Evolutionary conservation across 2,888 invertebrate species (phyloP).

Genomic region (Apodemia mormo): DNA sequence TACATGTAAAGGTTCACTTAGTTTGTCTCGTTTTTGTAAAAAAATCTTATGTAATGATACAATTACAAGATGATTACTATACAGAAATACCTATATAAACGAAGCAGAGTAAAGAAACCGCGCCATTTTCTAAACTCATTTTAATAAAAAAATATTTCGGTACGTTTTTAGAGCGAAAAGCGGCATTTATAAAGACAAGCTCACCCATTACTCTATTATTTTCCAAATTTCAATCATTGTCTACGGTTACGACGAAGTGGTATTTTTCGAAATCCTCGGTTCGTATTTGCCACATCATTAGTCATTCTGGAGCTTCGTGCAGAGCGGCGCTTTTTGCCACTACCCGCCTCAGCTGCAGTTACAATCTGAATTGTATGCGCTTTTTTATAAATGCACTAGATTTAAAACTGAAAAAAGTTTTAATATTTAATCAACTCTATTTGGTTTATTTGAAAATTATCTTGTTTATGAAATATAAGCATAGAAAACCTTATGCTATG

Average conservation of each 20-base stretch:
- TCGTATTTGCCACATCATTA: slow-evolving; percentile 60
- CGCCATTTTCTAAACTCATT: no score
- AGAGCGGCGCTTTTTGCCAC: slow-evolving; percentile 62
- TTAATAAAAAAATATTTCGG: background rate
- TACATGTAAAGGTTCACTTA: no score
- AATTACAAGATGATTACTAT: background rate
- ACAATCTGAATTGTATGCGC: slow-evolving; percentile 39
- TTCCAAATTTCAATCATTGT: slow-evolving; percentile 64
- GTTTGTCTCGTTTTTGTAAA: background rate
- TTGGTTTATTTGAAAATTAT: background rate
- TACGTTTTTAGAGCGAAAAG: slow-evolving; percentile 15
- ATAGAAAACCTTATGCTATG: no score
- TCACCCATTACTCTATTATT: slow-evolving; percentile 50
- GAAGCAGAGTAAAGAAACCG: background rate
- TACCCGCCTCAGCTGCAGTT: slow-evolving; percentile 52
- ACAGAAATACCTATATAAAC: background rate
- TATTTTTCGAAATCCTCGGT: slow-evolving; percentile 63
- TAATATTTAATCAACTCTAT: background rate
- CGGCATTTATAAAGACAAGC: slow-evolving; percentile 33
- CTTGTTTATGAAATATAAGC: background rate
- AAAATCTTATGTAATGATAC: background rate
- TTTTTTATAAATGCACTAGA: slow-evolving; percentile 33
- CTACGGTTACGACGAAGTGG: slow-evolving; percentile 54
- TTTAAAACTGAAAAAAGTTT: slow-evolving; percentile 17
- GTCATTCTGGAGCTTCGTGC: slow-evolving; percentile 59